Evolutionary conservation across 1,140 invertebrate species (phyloP), one percentile per base, ranked within the genome.

Genomic region (Papilio glaucus): DNA sequence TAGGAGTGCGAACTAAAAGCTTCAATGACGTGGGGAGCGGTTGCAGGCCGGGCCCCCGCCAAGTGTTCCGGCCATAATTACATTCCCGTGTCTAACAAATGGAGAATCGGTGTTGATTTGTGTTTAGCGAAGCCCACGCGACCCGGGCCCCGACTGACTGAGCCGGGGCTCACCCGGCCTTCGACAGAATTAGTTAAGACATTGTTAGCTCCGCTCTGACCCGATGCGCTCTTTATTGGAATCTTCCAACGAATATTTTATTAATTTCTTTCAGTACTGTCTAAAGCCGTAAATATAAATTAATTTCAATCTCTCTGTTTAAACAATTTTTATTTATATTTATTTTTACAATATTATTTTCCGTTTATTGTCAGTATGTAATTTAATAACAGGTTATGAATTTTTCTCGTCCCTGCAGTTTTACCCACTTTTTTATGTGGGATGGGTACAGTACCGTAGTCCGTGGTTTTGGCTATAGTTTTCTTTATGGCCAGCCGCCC

Each of bases 1-100:
- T 91, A 76, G 83, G 84, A 84, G 81, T 75, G 78, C 81, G 79
- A 89, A 86, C 87, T 90, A 89, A 90, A 91, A 92, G 89, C 88
- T 82, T 85, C 84, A 88, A 88, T 90, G 89, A 89, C 82, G 89
- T 81, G 82, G 82, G 79, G 81, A 80, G 79, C 81, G 77, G 81
- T 77, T 77, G 77, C 82, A 73, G 72, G 81, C 29, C 76, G 79
- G 33, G 78, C 75, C 73, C 84, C 84, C 85, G 78, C 83, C 82
- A 87, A 90, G 83, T 90, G 88, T 90, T 91, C 88, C 90, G 85
- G 83, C 87, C 91, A 91, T 93, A 93, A 93, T 93, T 92, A 93
- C 89, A 93, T 93, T 93, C 91, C 86, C 90, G 89, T 93, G 91
- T 93, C 90, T 91, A 90, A 93, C 90, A 93, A 93, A 93, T 93